Base-by-base conservation (phyloP, 2,797 vertebrate genomes). In the Coregonus ussuriensis region DNA sequence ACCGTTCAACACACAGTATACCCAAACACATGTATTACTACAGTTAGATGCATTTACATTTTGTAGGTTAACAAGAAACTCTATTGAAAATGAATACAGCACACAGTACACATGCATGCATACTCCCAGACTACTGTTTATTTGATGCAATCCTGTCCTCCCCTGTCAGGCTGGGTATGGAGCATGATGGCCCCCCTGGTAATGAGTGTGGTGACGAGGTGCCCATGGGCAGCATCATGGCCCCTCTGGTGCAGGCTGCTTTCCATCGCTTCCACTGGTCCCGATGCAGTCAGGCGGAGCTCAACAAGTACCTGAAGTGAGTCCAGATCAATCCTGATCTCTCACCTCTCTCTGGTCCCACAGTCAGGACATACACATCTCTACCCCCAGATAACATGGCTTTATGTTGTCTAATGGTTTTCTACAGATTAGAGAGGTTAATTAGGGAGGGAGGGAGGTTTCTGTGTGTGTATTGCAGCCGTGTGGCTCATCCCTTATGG, bases 241-340 rank as follows among this genome's bases (percentile, higher is more conserved):
- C 98, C 1, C 97, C 98, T 0, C 91, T 96, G n/a, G 97, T 99
- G 41, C 97, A 99, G 88, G 98, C 98, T 0, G 95, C 96, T 0
- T 99, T 99, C 88, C 95, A 98, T 68, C 96, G 96, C 31, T 99
- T 98, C 93, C 98, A 98, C 92, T 99, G 98, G 98, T 99, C 97
- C 67, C 93, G 94, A 13, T 99, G 97, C 91, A 99, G 97, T 92
- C 96, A 98, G 87, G 96, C 96, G 87, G 97, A 99, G 88, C 93
- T 99, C 66, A 93, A 93, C 79, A 93, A 95, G 11, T 96, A 98
- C 79, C 92, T 98, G 70, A 90, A 96, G 97, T 99, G 85, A 96
- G 96, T 93, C 7, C 31, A 53, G 6, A 7, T 62, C 31, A 54
- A 16, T 6, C 14, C 4, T 21, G 54, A 63, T n/a, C 35, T 4